A percentile compares a stretch with the other conserved stretches of the same genome.
phyloP scores from a whole-genome alignment of 2,888 invertebrate species.

The Drosophila engyochracea region DNA sequence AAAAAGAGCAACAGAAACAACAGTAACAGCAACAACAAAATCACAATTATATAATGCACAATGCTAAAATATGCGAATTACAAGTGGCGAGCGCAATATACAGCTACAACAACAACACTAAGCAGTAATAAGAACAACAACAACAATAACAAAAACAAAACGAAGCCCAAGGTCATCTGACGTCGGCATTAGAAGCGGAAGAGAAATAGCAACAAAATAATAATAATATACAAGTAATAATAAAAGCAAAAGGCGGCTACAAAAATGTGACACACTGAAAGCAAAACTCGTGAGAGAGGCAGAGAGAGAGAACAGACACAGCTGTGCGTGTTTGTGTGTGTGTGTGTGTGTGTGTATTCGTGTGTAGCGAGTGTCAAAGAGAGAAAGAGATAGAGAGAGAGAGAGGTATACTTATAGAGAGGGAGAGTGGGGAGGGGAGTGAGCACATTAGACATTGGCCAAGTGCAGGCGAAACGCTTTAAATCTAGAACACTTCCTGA shows the following conservation, averaged over 20 bases:
- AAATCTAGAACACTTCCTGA: slow-evolving; percentile 71
- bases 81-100: slow-evolving; percentile 66
- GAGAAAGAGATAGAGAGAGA: background rate
- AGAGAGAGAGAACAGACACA: background rate
- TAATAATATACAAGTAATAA: slow-evolving; percentile 58
- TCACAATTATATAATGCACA: slow-evolving; percentile 67
- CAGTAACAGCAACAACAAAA: slow-evolving; percentile 13
- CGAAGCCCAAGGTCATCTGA: slow-evolving; percentile 70
- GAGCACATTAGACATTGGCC: slow-evolving; percentile 28
- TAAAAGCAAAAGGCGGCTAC: slow-evolving; percentile 55
- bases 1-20: slow-evolving; percentile 18
- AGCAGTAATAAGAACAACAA: slow-evolving; percentile 25
- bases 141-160: slow-evolving; percentile 34
- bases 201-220: slow-evolving; percentile 70
- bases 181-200: slow-evolving; percentile 76
- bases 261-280: slow-evolving; percentile 73
- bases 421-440: background rate
- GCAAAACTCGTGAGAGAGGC: slow-evolving; percentile 37
- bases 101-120: slow-evolving; percentile 18
- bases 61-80: slow-evolving; percentile 71
- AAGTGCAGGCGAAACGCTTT: slow-evolving; percentile 64
- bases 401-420: background rate
- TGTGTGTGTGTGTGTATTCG: background rate
- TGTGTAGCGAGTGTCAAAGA: background rate
- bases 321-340: background rate